Evolutionary conservation across 2,113 vertebrate genomes (phyloP).

Genomic region (Zosterops hypoxanthus): DNA sequence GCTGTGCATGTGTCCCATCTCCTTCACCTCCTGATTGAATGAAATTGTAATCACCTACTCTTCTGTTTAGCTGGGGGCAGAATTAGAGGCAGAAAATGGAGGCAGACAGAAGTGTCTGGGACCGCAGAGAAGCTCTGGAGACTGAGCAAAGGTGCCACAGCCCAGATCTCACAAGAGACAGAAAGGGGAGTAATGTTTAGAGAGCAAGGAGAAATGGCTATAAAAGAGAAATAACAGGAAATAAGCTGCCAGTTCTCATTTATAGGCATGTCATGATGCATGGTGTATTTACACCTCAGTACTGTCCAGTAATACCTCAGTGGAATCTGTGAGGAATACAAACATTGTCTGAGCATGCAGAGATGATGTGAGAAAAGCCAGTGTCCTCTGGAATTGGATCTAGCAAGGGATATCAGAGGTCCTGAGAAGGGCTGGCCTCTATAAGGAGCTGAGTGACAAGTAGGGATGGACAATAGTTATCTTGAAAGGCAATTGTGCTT

Average conservation of each 20-base stretch:
- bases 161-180: background rate
- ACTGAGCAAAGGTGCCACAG: background rate
- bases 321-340: background rate
- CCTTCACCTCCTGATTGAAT: conserved; percentile 34
- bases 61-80: conserved; percentile 21
- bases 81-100: conserved; percentile 35
- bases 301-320: background rate
- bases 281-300: background rate
- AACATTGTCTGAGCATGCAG: background rate
- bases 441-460: background rate
- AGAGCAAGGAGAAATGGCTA: background rate
- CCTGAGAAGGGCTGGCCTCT: background rate
- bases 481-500: background rate
- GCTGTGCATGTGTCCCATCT: conserved; percentile 19
- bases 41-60: conserved; percentile 29
- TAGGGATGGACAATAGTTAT: background rate
- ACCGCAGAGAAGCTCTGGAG: background rate
- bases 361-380: background rate
- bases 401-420: background rate
- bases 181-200: background rate
- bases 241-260: background rate
- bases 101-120: background rate
- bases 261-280: background rate
- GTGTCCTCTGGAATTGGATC: background rate
- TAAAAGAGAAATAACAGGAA: background rate